Evolutionary conservation across 2,113 vertebrate species (phyloP).

Genomic region (Rynchops niger): DNA sequence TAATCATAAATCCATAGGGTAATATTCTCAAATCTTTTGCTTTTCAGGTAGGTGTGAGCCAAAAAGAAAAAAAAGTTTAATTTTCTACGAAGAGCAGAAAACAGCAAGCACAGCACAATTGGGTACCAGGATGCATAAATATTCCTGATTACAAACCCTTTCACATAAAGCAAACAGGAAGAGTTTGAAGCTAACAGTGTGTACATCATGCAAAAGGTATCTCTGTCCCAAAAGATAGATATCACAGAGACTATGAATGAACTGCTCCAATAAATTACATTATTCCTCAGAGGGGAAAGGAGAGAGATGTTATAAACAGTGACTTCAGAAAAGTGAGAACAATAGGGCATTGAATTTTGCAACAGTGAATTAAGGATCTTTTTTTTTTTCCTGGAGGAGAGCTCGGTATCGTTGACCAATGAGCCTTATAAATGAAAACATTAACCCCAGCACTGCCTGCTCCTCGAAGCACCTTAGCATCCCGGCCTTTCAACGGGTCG

Average conservation of each 20-base stretch:
- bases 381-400: constrained; percentile 35
- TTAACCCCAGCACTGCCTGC: constrained; percentile 25
- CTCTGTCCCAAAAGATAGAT: constrained; percentile 60
- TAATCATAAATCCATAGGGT: constrained; percentile 24
- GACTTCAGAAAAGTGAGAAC: constrained; percentile 51
- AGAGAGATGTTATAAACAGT: constrained; percentile 27
- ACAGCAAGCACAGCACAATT: constrained; percentile 42
- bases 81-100: constrained; percentile 51
- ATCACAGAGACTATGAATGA: constrained; percentile 53
- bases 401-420: constrained; percentile 21
- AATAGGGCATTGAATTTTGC: constrained; percentile 36
- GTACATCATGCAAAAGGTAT: constrained; percentile 64
- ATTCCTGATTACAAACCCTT: constrained; percentile 28
- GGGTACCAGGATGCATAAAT: constrained; percentile 50
- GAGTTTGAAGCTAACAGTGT: constrained; percentile 60
- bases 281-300: constrained; percentile 26
- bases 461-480: not conserved
- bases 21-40: constrained; percentile 57
- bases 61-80: constrained; percentile 46
- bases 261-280: constrained; percentile 60
- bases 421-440: constrained; percentile 33
- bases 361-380: not conserved
- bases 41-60: constrained; percentile 62
- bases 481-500: not conserved
- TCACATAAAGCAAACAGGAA: constrained; percentile 61